These are phyloP conservation scores for Hypotaenidia okinawae DNA, from an alignment of 2,797 vertebrate genomes.

Conservation along the genomic window DNA sequence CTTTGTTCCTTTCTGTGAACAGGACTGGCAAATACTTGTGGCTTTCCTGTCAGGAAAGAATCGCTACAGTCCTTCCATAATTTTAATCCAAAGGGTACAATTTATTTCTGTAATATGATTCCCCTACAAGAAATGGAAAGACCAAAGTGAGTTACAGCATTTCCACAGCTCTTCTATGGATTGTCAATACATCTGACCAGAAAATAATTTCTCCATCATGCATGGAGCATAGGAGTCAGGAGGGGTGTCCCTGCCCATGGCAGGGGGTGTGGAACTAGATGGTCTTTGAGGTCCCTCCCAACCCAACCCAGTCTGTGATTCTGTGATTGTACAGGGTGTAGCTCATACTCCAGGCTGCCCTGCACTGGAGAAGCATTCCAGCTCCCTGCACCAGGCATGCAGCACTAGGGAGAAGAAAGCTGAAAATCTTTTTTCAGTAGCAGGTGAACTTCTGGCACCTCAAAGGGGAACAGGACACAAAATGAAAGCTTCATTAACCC, in stretches of 20 bases:
- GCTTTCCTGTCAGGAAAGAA: background rate
- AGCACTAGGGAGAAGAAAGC: background rate
- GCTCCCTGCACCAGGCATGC: background rate
- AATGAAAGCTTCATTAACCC: background rate
- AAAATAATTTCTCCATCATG: background rate
- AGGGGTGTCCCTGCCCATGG: no score
- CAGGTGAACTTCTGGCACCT: background rate
- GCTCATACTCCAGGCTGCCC: background rate
- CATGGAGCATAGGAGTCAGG: background rate
- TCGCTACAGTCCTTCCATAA: background rate
- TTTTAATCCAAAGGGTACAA: background rate
- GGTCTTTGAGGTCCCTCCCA: no score
- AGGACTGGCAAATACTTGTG: background rate
- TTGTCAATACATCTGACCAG: background rate
- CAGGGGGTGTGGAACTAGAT: no score
- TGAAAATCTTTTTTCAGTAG: background rate
- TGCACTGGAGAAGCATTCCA: background rate
- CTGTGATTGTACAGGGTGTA: background rate
- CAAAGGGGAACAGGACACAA: background rate
- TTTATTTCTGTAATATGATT: background rate
- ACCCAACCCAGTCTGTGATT: no score
- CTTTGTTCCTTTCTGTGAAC: background rate
- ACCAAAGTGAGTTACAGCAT: background rate
- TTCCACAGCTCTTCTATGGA: background rate
- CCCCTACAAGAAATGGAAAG: background rate